Evolutionary conservation across 2,888 invertebrate genomes (phyloP), one percentile per base, ranked within the genome.

Genomic region (Lasioglossum vierecki): DNA sequence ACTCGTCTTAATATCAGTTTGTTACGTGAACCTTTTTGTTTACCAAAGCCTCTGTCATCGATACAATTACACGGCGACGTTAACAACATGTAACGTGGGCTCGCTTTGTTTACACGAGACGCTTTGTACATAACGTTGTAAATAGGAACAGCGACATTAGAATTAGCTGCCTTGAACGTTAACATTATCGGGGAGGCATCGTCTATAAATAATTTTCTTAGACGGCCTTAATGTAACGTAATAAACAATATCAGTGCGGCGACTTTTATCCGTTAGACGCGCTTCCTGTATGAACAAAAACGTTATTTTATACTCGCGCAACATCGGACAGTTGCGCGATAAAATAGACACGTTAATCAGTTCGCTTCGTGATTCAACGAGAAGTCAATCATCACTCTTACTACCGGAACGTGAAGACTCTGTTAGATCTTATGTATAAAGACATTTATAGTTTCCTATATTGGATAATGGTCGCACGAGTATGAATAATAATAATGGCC

Each of bases 21-120:
- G 44, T 44, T 44, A 44, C 49, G 63, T 35, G 76, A 39, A 66
- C 26, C 60, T 76, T 63, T 76, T 26, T 57, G 44, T 63, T 63
- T n/a, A 2, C 11, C n/a, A 26, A 39, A 11, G n/a, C 9, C 39
- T n/a, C 22, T 11, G n/a, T 68, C 39, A 68, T 68, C 39, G 68
- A 11, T 15, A 35, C 66, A 30, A 76, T 76, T 66, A 66, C 39
- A 13, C 44, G 44, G 26, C 39, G 22, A 41, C 5, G 41, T 60
- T 63, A 41, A 41, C 41, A 44, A 46, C 35, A 76, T 6, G 63
- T 68, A 66, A 15, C 49, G 46, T 8, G 2, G 66, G 30, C 30
- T 30, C 66, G 46, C 8, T 35, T 49, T 49, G 63, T 76, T 76
- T 68, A 30, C 76, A 46, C 41, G 41, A 4, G 30, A 18, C 18